Conservation (phyloP, 2,113 vertebrate species). For the Pollachius pollachius region DNA sequence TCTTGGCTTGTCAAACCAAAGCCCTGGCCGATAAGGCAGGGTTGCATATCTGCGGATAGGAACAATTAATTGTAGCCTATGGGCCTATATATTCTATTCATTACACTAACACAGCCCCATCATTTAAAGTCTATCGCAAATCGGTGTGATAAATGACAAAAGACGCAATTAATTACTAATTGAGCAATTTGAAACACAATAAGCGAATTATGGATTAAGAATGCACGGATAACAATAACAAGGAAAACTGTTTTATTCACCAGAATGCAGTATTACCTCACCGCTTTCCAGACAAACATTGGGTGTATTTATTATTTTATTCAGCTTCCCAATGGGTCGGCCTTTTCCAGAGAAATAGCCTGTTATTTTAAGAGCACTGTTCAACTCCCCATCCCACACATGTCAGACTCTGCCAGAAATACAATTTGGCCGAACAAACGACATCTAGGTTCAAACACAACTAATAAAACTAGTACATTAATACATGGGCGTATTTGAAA, state of each 20-base stretch:
- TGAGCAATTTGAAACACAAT: conserved; percentile 60
- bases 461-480: too few species aligned
- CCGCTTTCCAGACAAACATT: conserved; percentile 21
- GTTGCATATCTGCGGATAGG: too few species aligned
- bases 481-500: too few species aligned
- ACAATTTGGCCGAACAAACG: too few species aligned
- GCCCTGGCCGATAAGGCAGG: not conserved
- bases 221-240: conserved; percentile 49
- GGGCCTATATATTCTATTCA: too few species aligned
- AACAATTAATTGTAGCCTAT: too few species aligned
- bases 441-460: too few species aligned
- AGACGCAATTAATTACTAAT: conserved; percentile 61
- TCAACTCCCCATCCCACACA: too few species aligned
- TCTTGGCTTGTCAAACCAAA: not conserved
- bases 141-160: conserved; percentile 56
- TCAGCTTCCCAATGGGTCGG: not conserved
- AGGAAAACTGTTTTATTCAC: conserved; percentile 58
- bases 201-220: conserved; percentile 60
- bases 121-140: not conserved
- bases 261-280: conserved; percentile 49
- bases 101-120: too few species aligned
- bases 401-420: too few species aligned
- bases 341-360: not conserved
- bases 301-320: not conserved
- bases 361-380: too few species aligned